A percentile compares a stretch with the other conserved stretches of the same genome.
Conservation (phyloP, 2,888 invertebrate genomes). For the Phorcus lineatus region DNA sequence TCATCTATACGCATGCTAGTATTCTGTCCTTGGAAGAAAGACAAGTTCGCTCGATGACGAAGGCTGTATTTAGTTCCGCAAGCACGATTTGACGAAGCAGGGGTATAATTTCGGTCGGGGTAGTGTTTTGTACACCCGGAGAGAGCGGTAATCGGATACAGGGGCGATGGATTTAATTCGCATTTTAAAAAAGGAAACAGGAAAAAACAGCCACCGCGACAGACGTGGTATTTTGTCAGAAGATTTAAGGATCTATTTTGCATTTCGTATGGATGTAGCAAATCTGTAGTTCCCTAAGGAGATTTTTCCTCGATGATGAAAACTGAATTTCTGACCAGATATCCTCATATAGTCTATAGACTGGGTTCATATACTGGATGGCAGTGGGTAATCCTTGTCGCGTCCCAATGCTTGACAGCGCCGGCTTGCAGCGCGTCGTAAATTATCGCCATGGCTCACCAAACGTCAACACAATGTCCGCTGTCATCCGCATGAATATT, state of each 20-base stretch:
- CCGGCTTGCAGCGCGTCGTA: too few species aligned
- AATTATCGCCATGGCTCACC: too few species aligned
- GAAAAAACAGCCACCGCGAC: not conserved
- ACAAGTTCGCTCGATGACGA: not conserved
- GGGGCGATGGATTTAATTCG: not conserved
- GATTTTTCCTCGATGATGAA: too few species aligned
- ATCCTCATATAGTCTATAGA: too few species aligned
- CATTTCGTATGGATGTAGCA: not conserved
- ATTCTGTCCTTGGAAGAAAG: not conserved
- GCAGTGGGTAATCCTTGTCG: too few species aligned
- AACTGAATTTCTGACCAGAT: too few species aligned
- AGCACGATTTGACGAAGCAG: not conserved
- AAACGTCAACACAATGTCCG: not conserved
- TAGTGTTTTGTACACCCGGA: not conserved
- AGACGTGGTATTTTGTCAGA: not conserved
- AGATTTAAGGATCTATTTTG: constrained; percentile 10
- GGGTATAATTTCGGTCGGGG: not conserved
- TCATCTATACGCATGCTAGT: not conserved
- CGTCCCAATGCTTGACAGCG: too few species aligned
- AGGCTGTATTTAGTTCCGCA: constrained; percentile 5
- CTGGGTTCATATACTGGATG: too few species aligned
- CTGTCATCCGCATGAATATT: not conserved
- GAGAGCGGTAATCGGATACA: not conserved
- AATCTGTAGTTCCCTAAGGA: too few species aligned
- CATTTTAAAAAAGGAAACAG: not conserved